Base-by-base conservation (phyloP, 53 echinoderm and acorn worm species). In the Hippasteria phrygiana region DNA sequence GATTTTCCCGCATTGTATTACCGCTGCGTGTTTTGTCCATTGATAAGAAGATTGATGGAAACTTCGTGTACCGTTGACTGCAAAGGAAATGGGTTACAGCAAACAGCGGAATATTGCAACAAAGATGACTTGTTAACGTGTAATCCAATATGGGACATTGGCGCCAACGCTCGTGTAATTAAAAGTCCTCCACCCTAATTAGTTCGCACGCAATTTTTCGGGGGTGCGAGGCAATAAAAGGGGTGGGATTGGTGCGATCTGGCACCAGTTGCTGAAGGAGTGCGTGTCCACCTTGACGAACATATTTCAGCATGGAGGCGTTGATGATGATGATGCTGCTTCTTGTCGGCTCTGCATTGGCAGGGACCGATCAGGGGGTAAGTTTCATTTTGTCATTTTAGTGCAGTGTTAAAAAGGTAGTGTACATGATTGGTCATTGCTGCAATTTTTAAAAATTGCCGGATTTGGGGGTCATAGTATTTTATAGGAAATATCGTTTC, bases 321-420 rank as follows among this genome's bases (percentile, higher is more conserved):
- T 32, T 78, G 59, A 8, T n/a, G 18, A 14, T 78, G 55, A 24
- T 78, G 7, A n/a, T 55, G 55, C 27, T 78, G 18, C 8, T 78
- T 18, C 37, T 55, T 27, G 78, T 55, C 67, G 67, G 67, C 12
- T 78, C 78, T 24, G 78, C 55, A 20, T 41, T 78, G 39, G 59
- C 78, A 0, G 78, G 39, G 7, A 41, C 78, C 26, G 41, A 41
- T 18, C 11, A 78, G 12, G 27, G 10, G 39, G 78, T 78, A 78
- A 78, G 78, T 78, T 45, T 45, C 26, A 20, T 3, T 59, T 14
- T 0, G n/a, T 59, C 3, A 59, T 2, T 59, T 22, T 3, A n/a
- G 54, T 18, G 54, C 59, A 59, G 7, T 59, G n/a, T n/a, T n/a
- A n/a, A n/a, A n/a, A n/a, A n/a, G n/a, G n/a, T n/a, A n/a, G n/a